Evolutionary conservation across 2,113 vertebrate species (phyloP).

Genomic region (Eubucco bourcierii): DNA sequence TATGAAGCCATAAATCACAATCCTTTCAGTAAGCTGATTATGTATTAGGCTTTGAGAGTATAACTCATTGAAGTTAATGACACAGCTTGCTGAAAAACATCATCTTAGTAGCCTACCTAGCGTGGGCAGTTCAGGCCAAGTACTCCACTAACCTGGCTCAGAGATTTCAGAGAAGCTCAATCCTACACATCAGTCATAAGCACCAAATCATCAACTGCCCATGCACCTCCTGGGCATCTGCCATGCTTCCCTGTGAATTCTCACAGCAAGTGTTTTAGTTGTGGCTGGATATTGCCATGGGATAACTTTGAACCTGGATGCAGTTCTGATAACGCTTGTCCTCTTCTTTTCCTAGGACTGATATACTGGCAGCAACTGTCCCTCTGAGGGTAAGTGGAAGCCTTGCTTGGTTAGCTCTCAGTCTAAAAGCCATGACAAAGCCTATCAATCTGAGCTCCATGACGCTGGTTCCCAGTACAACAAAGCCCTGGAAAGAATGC

Average conservation of each 20-base stretch:
- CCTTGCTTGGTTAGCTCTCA: neutral
- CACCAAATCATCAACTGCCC: neutral
- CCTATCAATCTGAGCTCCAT: neutral
- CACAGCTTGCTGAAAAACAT: constrained; percentile 2
- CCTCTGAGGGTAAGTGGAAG: neutral
- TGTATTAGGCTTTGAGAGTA: neutral
- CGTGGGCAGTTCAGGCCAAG: neutral
- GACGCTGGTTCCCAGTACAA: neutral
- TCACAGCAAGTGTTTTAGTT: neutral
- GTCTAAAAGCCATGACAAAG: neutral
- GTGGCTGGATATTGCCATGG: neutral
- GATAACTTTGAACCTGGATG: fast-evolving
- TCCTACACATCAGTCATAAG: fast-evolving
- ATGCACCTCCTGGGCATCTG: neutral
- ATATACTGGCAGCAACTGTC: neutral
- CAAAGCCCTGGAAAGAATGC: neutral
- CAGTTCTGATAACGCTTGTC: neutral
- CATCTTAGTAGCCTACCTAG: neutral
- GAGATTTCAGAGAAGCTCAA: neutral
- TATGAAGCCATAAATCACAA: neutral
- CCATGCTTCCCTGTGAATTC: neutral
- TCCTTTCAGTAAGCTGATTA: constrained; percentile 22
- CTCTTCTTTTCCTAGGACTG: neutral
- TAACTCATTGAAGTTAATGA: constrained; percentile 24
- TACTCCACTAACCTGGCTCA: neutral